These are phyloP conservation scores for Nannobrachium achirus DNA, from an alignment of 2,113 vertebrate genomes.

Conservation along the genomic window DNA sequence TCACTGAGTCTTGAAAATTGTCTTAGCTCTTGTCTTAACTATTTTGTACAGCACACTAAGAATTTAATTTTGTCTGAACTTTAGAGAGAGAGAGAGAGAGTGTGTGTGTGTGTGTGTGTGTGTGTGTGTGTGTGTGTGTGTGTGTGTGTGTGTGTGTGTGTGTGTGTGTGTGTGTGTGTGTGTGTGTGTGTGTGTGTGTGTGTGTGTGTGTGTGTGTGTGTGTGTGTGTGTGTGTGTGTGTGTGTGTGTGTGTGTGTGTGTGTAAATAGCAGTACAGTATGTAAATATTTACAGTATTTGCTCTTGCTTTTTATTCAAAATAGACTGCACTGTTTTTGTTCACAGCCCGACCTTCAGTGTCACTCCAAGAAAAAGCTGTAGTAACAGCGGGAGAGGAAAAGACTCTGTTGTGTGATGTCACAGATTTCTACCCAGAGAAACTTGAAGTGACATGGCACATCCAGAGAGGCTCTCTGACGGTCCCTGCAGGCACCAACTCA, in stretches of 20 bases:
- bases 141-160: too few species aligned
- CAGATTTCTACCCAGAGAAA: slow-evolving; percentile 63
- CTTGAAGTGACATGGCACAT: slow-evolving; percentile 57
- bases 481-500: neutral
- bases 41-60: too few species aligned
- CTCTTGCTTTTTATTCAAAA: too few species aligned
- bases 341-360: slow-evolving; percentile 60
- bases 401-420: slow-evolving; percentile 62
- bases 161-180: too few species aligned
- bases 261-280: too few species aligned
- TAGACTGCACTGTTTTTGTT: neutral
- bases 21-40: neutral
- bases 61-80: too few species aligned
- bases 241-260: too few species aligned
- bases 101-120: neutral
- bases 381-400: slow-evolving; percentile 61
- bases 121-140: too few species aligned
- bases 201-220: neutral
- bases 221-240: too few species aligned
- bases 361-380: slow-evolving; percentile 43
- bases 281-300: too few species aligned
- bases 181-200: too few species aligned
- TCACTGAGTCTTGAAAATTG: neutral
- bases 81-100: too few species aligned
- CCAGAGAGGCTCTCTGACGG: slow-evolving; percentile 15